Percentiles rank a stretch among this genome's conserved stretches.
These are phyloP conservation scores for Malurus leucopterus DNA, from an alignment of 2,797 vertebrate species.

Conservation along the genomic window DNA sequence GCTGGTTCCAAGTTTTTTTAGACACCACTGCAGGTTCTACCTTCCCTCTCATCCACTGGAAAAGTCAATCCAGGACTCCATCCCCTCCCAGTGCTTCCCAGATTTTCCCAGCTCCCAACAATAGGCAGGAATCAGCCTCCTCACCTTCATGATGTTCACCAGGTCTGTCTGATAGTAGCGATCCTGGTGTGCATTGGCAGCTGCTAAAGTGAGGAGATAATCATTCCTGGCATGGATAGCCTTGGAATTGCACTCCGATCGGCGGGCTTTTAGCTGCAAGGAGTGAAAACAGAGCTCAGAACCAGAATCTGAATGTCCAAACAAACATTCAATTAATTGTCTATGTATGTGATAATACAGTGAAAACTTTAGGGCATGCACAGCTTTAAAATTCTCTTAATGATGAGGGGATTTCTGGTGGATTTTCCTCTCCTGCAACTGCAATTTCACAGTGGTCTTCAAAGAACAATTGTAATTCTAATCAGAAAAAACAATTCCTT, in stretches of 20 bases:
- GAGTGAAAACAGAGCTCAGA: not conserved
- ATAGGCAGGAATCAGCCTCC: not conserved
- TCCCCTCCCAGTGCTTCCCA: accelerated
- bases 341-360: accelerated
- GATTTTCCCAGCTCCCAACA: accelerated
- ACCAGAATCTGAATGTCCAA: not conserved
- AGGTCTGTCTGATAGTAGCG: conserved; percentile 96
- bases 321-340: accelerated
- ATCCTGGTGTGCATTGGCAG: conserved; percentile 94
- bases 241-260: conserved; percentile 94
- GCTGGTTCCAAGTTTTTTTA: accelerated
- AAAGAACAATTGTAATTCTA: not conserved
- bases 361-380: not conserved
- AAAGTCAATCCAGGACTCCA: not conserved
- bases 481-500: not conserved
- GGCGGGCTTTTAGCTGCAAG: conserved; percentile 91
- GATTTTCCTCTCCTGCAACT: not conserved
- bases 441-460: not conserved
- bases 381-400: not conserved
- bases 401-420: not conserved
- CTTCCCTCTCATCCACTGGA: not conserved
- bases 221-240: conserved; percentile 96
- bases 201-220: conserved; percentile 93
- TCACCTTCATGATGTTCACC: conserved; percentile 93
- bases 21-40: accelerated